Evolutionary conservation across 1,140 invertebrate species (phyloP).

Genomic region (Drosophila bocqueti): DNA sequence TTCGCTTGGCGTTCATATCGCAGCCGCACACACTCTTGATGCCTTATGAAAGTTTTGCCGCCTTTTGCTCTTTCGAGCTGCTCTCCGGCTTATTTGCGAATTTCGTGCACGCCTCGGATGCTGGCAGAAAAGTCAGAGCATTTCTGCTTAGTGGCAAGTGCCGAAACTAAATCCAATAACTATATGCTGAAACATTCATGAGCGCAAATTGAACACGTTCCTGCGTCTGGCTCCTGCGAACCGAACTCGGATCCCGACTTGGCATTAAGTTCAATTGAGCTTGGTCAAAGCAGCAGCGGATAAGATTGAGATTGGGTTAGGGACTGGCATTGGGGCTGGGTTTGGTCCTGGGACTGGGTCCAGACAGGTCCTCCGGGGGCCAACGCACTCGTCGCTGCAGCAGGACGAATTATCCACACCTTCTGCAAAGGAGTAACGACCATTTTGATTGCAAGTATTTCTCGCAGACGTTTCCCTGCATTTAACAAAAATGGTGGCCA

Average conservation of each 20-base stretch:
- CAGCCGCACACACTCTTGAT: slow-evolving; percentile 27
- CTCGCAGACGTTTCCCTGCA: slow-evolving; percentile 64
- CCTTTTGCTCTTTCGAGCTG: slow-evolving; percentile 5
- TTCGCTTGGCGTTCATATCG: slow-evolving; percentile 28
- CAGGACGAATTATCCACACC: slow-evolving; percentile 69
- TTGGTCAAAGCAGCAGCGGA: slow-evolving; percentile 22
- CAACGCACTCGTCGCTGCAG: slow-evolving; percentile 71
- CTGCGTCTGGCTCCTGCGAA: slow-evolving; percentile 34
- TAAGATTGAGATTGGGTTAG: not conserved
- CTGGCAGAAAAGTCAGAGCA: slow-evolving; percentile 34
- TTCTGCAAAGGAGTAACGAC: slow-evolving; percentile 51
- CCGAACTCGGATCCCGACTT: slow-evolving; percentile 43
- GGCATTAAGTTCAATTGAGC: slow-evolving; percentile 78
- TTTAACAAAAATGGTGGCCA: slow-evolving; percentile 43
- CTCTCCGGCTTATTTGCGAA: slow-evolving; percentile 62
- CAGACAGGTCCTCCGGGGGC: slow-evolving; percentile 49
- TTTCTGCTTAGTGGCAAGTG: slow-evolving; percentile 73
- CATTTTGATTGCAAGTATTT: slow-evolving; percentile 77
- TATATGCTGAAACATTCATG: slow-evolving; percentile 81
- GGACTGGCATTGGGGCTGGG: not conserved
- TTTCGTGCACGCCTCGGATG: slow-evolving; percentile 64
- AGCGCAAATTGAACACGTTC: slow-evolving; percentile 81
- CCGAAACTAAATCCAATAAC: slow-evolving; percentile 82
- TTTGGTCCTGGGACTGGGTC: slow-evolving; percentile 4
- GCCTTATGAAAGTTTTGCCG: slow-evolving; percentile 38